Evolutionary conservation across 2,888 invertebrate species (phyloP).

Genomic region (Drosophila koepferae): DNA sequence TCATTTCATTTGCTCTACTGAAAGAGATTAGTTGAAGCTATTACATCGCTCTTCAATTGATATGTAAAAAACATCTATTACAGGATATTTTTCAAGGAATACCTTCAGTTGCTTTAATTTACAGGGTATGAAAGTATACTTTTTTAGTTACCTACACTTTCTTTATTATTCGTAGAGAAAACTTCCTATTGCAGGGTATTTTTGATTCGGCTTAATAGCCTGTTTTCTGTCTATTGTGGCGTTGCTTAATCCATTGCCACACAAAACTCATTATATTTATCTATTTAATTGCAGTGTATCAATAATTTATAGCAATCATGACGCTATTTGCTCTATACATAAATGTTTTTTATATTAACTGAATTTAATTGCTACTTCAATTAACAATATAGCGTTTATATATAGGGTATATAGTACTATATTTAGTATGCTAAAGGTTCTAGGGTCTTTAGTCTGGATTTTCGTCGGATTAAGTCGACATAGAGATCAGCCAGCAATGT

Average conservation of each 20-base stretch:
- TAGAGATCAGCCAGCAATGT: neutral
- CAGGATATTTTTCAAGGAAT: no score
- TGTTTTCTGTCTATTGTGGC: neutral
- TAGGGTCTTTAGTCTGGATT: neutral
- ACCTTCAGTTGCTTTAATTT: no score
- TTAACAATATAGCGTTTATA: slow-evolving; percentile 33
- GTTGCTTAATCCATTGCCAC: slow-evolving; percentile 5
- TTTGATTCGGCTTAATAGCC: neutral
- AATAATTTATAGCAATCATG: slow-evolving; percentile 70
- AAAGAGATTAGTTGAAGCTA: no score
- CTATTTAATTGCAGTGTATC: slow-evolving; percentile 51
- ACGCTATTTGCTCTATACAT: slow-evolving; percentile 63
- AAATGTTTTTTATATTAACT: slow-evolving; percentile 49
- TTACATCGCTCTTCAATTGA: no score
- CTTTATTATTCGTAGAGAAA: neutral
- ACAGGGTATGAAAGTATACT: neutral
- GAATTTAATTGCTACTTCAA: slow-evolving; percentile 39
- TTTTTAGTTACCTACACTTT: neutral
- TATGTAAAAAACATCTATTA: no score
- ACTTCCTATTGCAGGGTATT: slow-evolving; percentile 14
- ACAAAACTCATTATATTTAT: slow-evolving; percentile 13
- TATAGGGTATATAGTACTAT: neutral
- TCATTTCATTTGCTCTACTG: no score
- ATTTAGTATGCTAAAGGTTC: slow-evolving; percentile 4
- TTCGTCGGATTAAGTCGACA: neutral